A percentile compares a stretch with the other conserved stretches of the same genome.
Conservation (phyloP, 1,140 invertebrate genomes). For the Eurosta solidaginis region DNA sequence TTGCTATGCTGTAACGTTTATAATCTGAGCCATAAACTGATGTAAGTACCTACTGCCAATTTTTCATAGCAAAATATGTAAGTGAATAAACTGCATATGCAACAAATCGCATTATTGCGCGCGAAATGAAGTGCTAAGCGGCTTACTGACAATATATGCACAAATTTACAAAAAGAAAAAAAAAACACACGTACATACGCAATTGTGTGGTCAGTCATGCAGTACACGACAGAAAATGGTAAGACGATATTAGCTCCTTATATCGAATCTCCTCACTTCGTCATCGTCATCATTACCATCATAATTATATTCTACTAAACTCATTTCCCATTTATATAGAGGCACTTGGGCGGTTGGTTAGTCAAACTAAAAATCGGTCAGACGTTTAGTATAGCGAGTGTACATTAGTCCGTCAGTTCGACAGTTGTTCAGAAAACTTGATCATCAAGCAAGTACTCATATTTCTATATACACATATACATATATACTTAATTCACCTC, state of each 20-base stretch:
- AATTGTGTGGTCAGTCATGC: no score
- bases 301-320: no score
- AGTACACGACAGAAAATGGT: no score
- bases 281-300: neutral
- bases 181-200: no score
- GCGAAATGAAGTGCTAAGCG: neutral
- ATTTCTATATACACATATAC: neutral
- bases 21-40: neutral
- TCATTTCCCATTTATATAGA: neutral
- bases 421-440: no score
- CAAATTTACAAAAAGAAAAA: no score
- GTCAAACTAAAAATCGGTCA: no score
- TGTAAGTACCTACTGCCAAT: neutral
- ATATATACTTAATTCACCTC: neutral
- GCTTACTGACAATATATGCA: neutral
- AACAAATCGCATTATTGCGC: slow-evolving; percentile 22
- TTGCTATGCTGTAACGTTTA: neutral
- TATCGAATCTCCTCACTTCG: neutral
- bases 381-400: no score
- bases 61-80: neutral
- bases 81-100: neutral
- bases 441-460: neutral
- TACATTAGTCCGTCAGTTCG: neutral
- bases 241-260: no score
- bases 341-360: neutral